These are phyloP conservation scores for Phenganax stokvisi DNA, from an alignment of 92 coral and sea anemone species.

Conservation along the genomic window DNA sequence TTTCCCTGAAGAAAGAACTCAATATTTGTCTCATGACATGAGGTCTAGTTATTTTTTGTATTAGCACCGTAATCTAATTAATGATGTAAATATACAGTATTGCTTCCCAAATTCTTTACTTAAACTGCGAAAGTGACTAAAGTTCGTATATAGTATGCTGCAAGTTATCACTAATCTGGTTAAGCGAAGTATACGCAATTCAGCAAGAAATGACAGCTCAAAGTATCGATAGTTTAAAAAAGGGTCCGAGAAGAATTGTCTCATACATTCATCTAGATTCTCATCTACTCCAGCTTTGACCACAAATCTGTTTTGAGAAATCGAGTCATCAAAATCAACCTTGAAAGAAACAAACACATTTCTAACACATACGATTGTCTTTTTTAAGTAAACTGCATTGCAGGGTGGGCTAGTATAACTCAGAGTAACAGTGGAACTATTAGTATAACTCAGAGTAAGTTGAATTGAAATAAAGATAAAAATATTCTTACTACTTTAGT, in stretches of 20 bases:
- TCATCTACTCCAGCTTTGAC: slow-evolving; percentile 98
- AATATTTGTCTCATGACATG: no score
- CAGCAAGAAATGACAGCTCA: no score
- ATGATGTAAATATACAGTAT: no score
- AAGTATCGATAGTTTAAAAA: no score
- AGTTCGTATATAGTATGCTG: no score
- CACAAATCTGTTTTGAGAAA: slow-evolving; percentile 89
- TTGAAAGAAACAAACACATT: neutral
- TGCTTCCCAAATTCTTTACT: no score
- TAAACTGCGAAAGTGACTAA: no score
- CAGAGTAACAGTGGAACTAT: neutral
- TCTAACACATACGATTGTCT: neutral
- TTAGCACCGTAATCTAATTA: no score
- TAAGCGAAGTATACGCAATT: no score
- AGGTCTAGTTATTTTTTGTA: no score
- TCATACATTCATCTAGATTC: slow-evolving; percentile 84
- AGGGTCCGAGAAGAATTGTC: neutral
- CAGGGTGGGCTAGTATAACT: neutral
- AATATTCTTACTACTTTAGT: slow-evolving; percentile 72
- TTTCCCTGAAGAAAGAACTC: slow-evolving; percentile 53
- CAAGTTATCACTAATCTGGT: no score
- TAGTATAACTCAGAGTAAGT: neutral
- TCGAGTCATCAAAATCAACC: slow-evolving; percentile 94
- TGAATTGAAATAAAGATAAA: neutral
- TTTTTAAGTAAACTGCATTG: neutral